phyloP scores from a whole-genome alignment of 2,888 invertebrate species.

The Pseudococcus longispinus region DNA sequence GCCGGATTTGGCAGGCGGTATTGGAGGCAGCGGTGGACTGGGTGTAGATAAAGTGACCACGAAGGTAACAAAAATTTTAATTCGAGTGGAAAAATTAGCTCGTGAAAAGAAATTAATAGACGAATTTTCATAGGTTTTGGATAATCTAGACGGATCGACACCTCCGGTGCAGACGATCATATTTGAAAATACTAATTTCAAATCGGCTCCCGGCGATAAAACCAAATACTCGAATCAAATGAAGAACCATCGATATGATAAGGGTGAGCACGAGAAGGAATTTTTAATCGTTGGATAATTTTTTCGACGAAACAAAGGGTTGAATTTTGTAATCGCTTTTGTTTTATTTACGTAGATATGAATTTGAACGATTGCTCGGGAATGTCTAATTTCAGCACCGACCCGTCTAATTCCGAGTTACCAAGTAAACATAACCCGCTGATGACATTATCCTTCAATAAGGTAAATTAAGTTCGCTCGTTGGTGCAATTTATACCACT shows the following conservation, averaged over 20 bases:
- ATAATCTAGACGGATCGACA: conserved; percentile 76
- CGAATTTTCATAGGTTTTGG: conserved; percentile 61
- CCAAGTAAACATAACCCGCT: conserved; percentile 47
- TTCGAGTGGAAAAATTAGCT: not conserved
- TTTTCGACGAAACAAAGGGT: not conserved
- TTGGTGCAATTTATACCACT: not conserved
- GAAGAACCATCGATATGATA: conserved; percentile 61
- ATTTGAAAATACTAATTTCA: conserved; percentile 90
- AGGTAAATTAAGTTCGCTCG: not conserved
- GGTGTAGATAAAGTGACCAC: conserved; percentile 13
- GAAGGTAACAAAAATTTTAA: not conserved
- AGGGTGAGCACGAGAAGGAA: not conserved
- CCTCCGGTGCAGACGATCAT: conserved; percentile 87
- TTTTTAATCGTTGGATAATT: not conserved
- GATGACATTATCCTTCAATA: conserved; percentile 39
- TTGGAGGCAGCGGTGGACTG: not conserved
- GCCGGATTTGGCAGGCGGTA: not conserved
- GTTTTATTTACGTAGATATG: conserved; percentile 23
- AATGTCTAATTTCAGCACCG: conserved; percentile 34
- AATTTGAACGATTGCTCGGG: not conserved
- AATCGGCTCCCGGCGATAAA: conserved; percentile 73
- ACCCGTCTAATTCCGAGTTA: conserved; percentile 48
- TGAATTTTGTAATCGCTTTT: not conserved
- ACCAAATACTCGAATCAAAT: conserved; percentile 68
- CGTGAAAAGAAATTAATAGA: not conserved